Evolutionary conservation across 2,888 invertebrate species (phyloP).

Genomic region (Brachyopa scutellaris): DNA sequence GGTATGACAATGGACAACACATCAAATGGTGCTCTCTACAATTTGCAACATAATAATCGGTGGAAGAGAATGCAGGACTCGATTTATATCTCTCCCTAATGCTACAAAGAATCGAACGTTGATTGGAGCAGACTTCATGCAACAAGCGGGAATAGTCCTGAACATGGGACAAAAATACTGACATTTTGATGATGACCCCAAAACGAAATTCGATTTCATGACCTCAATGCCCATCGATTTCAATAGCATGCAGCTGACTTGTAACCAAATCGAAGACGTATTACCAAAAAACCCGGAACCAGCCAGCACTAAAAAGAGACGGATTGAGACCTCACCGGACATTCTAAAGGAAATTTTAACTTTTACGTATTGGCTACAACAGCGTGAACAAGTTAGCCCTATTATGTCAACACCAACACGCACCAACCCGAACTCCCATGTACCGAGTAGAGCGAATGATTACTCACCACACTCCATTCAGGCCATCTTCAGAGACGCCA

Average conservation of each 20-base stretch:
- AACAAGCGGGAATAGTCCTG: constrained; percentile 50
- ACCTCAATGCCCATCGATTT: not conserved
- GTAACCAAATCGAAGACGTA: too few species aligned
- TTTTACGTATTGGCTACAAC: not conserved
- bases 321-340: too few species aligned
- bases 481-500: not conserved
- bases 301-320: too few species aligned
- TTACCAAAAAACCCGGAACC: too few species aligned
- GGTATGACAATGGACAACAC: constrained; percentile 32
- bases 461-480: not conserved
- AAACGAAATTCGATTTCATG: too few species aligned
- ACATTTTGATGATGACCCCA: not conserved
- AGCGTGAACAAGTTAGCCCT: not conserved
- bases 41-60: constrained; percentile 54
- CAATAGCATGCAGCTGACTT: not conserved
- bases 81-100: constrained; percentile 59
- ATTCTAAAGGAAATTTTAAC: not conserved
- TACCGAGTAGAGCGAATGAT: not conserved
- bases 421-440: too few species aligned
- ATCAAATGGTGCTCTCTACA: constrained; percentile 37
- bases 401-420: not conserved
- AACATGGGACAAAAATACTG: too few species aligned
- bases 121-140: constrained; percentile 58
- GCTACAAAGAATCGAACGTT: constrained; percentile 51
- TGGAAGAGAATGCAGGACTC: constrained; percentile 45